phyloP scores from a whole-genome alignment of 2,113 vertebrate species.

The Blennius ocellaris region DNA sequence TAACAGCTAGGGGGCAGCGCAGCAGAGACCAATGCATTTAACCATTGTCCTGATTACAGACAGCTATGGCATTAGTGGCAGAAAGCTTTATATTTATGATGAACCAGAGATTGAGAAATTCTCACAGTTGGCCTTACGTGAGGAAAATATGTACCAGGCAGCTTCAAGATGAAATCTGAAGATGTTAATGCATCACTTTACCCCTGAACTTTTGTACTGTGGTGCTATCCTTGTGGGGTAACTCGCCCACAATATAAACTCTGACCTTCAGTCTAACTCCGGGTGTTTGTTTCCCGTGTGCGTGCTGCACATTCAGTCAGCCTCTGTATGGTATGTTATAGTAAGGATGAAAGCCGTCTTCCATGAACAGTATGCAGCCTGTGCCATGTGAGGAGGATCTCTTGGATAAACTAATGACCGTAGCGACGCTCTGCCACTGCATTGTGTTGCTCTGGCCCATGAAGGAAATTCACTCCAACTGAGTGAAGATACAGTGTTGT shows the following conservation, averaged over 20 bases:
- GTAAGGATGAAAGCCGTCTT: slow-evolving; percentile 46
- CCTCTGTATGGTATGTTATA: slow-evolving; percentile 15
- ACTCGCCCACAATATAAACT: slow-evolving; percentile 47
- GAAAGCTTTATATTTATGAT: neutral
- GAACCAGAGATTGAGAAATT: neutral
- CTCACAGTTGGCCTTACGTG: neutral
- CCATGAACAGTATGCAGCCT: slow-evolving; percentile 38
- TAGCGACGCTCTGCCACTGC: slow-evolving; percentile 33
- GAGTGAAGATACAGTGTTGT: slow-evolving; percentile 66
- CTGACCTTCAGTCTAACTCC: slow-evolving; percentile 54
- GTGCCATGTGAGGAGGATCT: slow-evolving; percentile 28
- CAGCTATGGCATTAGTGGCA: slow-evolving; percentile 1
- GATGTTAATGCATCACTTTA: neutral
- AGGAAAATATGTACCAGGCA: slow-evolving; percentile 20
- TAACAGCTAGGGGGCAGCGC: slow-evolving; percentile 71
- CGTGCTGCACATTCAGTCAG: slow-evolving; percentile 1
- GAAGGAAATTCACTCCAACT: slow-evolving; percentile 13
- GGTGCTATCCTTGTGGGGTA: neutral
- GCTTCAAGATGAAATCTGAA: slow-evolving; percentile 26
- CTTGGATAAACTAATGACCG: slow-evolving; percentile 23
- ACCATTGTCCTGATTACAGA: slow-evolving; percentile 16
- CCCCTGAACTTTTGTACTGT: too few species aligned
- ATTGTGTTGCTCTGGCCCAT: slow-evolving; percentile 18
- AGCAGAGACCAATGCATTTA: slow-evolving; percentile 48
- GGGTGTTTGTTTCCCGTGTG: slow-evolving; percentile 32